Evolutionary conservation across 2,888 invertebrate genomes (phyloP).

Genomic region (Gisinianus flammeolus): DNA sequence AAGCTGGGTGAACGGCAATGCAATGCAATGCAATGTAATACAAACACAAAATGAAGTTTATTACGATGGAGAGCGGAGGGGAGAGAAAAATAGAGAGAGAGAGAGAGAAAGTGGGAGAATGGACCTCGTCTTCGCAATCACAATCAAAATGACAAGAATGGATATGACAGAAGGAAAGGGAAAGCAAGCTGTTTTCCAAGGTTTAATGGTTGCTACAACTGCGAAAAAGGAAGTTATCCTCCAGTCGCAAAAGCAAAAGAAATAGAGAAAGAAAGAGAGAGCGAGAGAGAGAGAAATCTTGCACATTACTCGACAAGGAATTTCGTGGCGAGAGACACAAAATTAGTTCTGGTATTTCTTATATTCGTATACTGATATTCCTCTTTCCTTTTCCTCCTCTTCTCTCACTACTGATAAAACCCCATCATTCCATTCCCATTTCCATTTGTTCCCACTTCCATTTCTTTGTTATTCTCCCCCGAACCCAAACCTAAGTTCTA

Average conservation of each 20-base stretch:
- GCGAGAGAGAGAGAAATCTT: background rate
- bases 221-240: no score
- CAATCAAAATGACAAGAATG: background rate
- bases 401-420: background rate
- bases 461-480: background rate
- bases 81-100: no score
- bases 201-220: no score
- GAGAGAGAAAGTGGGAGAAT: background rate
- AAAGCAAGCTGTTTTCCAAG: background rate
- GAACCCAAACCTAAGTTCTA: no score
- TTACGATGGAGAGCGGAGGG: background rate
- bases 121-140: background rate
- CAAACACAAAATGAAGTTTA: constrained; percentile 4
- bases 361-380: background rate
- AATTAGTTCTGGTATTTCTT: background rate
- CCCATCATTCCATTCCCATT: background rate
- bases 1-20: no score
- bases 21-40: no score
- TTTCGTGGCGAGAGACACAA: constrained; percentile 2
- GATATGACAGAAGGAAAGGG: background rate
- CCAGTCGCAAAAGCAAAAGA: background rate
- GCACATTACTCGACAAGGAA: background rate
- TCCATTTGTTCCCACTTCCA: background rate
- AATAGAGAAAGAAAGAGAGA: background rate
- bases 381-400: background rate